phyloP scores from a whole-genome alignment of 2,888 invertebrate species.

The Achlya flavicornis region DNA sequence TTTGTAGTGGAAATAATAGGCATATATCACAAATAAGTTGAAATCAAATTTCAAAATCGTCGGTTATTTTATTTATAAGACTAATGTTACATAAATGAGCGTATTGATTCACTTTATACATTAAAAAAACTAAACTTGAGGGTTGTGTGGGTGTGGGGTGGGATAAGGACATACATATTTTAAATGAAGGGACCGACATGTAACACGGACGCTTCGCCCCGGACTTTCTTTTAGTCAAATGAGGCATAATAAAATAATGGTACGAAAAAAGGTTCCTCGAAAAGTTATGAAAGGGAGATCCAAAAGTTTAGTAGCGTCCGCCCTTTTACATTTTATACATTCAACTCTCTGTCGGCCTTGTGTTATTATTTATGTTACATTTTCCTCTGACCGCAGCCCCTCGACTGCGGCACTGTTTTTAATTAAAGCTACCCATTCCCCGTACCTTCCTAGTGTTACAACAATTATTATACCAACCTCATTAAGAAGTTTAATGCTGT shows the following conservation, averaged over 20 bases:
- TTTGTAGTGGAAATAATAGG: neutral
- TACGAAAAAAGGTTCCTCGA: conserved; percentile 73
- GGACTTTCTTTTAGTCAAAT: conserved; percentile 81
- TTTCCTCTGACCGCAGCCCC: conserved; percentile 70
- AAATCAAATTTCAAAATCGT: neutral
- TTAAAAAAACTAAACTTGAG: conserved; percentile 47
- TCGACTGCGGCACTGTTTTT: conserved; percentile 69
- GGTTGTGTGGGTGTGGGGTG: conserved; percentile 54
- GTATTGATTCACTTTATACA: conserved; percentile 37
- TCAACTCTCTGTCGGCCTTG: conserved; percentile 61
- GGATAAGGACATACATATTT: conserved; percentile 74
- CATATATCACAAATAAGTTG: no score
- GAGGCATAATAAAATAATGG: conserved; percentile 80
- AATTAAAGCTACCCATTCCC: conserved; percentile 75
- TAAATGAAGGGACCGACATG: conserved; percentile 69
- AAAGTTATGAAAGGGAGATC: conserved; percentile 78
- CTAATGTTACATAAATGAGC: no score
- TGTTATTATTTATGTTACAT: conserved; percentile 79
- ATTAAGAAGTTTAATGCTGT: conserved; percentile 74
- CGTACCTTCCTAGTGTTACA: conserved; percentile 78
- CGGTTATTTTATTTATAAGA: neutral
- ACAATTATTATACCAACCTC: conserved; percentile 79
- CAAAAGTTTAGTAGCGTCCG: conserved; percentile 69
- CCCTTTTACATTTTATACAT: conserved; percentile 73
- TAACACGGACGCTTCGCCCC: conserved; percentile 63